Percentiles rank a stretch among this genome's conserved stretches.
Conservation (phyloP, 1,140 invertebrate species). For the Trachymyrmex septentrionalis region DNA sequence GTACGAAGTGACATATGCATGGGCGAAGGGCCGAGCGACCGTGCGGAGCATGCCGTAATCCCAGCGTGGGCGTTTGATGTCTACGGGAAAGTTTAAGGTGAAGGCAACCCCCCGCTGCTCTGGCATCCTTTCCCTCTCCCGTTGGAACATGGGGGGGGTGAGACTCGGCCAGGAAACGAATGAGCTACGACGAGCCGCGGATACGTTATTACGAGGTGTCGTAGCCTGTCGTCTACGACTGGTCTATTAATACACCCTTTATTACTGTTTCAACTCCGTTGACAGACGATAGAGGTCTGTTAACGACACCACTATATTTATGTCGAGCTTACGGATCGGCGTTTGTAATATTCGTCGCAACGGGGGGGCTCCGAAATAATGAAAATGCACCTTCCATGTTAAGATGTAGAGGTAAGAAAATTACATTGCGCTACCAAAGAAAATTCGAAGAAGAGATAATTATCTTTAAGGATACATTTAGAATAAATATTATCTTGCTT, state of each 20-base stretch:
- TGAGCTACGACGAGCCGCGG: slow-evolving; percentile 25
- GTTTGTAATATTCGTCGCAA: slow-evolving; percentile 35
- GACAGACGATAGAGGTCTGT: slow-evolving; percentile 57
- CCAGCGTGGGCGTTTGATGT: slow-evolving; percentile 78
- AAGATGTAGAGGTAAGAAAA: slow-evolving; percentile 36
- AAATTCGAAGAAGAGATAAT: slow-evolving; percentile 19
- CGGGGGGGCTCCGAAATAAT: slow-evolving; percentile 30
- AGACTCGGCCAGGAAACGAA: slow-evolving; percentile 30
- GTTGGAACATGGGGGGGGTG: background rate
- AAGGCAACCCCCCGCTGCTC: background rate
- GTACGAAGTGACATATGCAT: slow-evolving; percentile 76
- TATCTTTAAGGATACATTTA: slow-evolving; percentile 3
- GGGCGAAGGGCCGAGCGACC: slow-evolving; percentile 61
- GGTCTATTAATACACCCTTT: slow-evolving; percentile 61
- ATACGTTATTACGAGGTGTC: slow-evolving; percentile 44
- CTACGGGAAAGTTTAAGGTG: slow-evolving; percentile 71
- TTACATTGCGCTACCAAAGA: slow-evolving; percentile 10
- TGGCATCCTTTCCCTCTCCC: background rate
- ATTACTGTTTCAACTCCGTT: slow-evolving; percentile 49
- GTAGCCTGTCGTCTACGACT: slow-evolving; percentile 37
- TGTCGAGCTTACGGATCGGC: background rate
- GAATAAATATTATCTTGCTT: slow-evolving; percentile 14
- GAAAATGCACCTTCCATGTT: slow-evolving; percentile 12
- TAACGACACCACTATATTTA: slow-evolving; percentile 57
- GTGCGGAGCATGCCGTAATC: slow-evolving; percentile 70